Conservation (phyloP, 2,113 vertebrate species). For the Miniopterus natalensis region DNA sequence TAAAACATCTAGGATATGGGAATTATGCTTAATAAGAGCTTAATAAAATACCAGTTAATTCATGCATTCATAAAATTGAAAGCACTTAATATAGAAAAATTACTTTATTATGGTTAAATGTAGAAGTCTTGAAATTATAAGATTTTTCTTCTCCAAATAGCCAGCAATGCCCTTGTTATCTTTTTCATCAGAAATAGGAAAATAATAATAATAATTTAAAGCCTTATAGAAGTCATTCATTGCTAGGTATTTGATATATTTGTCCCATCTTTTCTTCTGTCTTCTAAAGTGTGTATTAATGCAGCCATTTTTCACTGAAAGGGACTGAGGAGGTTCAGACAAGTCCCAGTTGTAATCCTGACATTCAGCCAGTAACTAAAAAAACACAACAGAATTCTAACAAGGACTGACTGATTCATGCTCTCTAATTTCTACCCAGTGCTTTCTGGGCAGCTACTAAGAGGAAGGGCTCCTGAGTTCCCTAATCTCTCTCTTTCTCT, state of each 20-base stretch:
- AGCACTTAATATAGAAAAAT: slow-evolving; percentile 20
- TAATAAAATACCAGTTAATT: not conserved
- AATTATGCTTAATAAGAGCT: not conserved
- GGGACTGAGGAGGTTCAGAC: not conserved
- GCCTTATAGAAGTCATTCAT: not conserved
- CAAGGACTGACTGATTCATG: not conserved
- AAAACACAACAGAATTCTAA: not conserved
- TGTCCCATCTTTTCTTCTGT: not conserved
- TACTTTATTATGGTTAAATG: not conserved
- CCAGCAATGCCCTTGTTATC: not conserved
- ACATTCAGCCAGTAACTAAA: not conserved
- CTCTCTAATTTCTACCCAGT: not conserved
- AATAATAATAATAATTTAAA: not conserved
- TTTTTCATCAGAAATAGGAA: not conserved
- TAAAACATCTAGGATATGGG: not conserved
- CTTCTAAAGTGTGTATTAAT: not conserved
- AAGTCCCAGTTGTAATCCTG: not conserved
- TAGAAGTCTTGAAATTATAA: not conserved
- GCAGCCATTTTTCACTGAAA: not conserved
- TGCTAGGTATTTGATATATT: not conserved
- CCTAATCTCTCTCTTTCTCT: not conserved
- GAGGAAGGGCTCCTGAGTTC: not conserved
- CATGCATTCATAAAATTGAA: not conserved
- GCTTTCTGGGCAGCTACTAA: not conserved
- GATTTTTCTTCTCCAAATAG: not conserved